Base-by-base conservation (phyloP, 2,888 invertebrate genomes). In the Ypsolopha scabrella region DNA sequence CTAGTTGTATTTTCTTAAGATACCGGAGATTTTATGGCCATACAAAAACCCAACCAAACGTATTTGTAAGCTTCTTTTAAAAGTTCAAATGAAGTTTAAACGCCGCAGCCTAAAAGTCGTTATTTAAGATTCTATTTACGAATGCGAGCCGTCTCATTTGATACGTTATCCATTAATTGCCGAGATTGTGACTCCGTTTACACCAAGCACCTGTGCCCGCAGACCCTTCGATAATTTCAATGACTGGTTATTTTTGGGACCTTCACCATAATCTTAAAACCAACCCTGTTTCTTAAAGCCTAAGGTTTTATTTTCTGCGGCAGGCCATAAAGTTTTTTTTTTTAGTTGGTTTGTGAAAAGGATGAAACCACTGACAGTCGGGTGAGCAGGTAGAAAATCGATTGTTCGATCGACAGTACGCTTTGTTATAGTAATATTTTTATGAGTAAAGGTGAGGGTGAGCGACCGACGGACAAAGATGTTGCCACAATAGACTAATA, bases 351-450 rank as follows among this genome's bases (percentile, higher is more conserved):
- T 24, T 71, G 75, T 75, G 72, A 75, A 75, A 75, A 75, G 72
- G 74, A 75, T 70, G 68, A 65, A 66, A 63, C 67, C 68, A 70
- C 74, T 69, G 75, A 72, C 75, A 70, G 62, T 62, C 60, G 57
- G 60, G 65, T 64, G 63, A 63, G 74, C 82, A 82, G 82, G 82
- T 82, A 82, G 72, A 73, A 77, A 78, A 76, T 75, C 75, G 71
- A 78, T 80, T 79, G 80, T 78, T 76, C 24, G 70, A 68, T 70
- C 61, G 56, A 65, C 64, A 66, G 63, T 60, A 60, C 57, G 59
- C 56, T 63, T 64, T 63, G 24, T 64, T 35, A 13, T 47, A 33
- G 24, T 46, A 46, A 46, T 46, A 46, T 46, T 46, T 46, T 36
- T 46, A 46, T 46, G 46, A 46, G 34, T 11, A 34, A 34, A n/a